phyloP scores from a whole-genome alignment of 2,113 vertebrate genomes.

The Ctenomys sociabilis region DNA sequence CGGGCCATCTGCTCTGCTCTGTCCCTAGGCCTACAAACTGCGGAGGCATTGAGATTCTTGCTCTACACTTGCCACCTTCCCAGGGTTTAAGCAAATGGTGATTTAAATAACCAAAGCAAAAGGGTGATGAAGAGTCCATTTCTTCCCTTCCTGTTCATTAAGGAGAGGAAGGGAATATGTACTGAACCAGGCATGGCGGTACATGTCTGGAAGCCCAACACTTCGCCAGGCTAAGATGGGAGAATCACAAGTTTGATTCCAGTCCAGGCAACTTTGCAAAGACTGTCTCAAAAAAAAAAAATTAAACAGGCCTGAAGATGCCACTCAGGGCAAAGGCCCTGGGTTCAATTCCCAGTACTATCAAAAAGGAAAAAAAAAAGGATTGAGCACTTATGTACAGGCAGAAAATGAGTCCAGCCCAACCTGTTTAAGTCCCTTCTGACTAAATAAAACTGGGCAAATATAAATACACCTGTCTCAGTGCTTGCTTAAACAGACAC shows the following conservation, averaged over 20 bases:
- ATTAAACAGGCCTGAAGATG: background rate
- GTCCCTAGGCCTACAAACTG: background rate
- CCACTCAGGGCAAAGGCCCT: background rate
- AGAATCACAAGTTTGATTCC: background rate
- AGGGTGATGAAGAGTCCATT: background rate
- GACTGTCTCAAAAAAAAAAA: background rate
- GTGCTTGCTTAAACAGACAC: no score
- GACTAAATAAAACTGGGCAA: background rate
- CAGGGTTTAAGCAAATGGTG: background rate
- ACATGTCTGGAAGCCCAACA: background rate
- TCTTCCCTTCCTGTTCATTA: background rate
- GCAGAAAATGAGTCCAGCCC: constrained; percentile 18
- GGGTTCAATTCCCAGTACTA: background rate
- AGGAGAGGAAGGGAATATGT: background rate
- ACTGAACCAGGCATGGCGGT: background rate
- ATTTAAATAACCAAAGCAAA: background rate
- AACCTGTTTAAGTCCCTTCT: background rate
- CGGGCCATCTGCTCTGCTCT: background rate
- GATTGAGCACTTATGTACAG: background rate
- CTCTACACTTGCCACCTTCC: background rate
- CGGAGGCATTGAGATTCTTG: background rate
- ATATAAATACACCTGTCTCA: background rate
- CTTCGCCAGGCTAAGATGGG: background rate
- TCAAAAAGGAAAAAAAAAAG: background rate
- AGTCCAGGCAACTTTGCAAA: background rate